These are phyloP conservation scores for Seira musarum DNA, from an alignment of 2,888 invertebrate genomes.

Conservation along the genomic window DNA sequence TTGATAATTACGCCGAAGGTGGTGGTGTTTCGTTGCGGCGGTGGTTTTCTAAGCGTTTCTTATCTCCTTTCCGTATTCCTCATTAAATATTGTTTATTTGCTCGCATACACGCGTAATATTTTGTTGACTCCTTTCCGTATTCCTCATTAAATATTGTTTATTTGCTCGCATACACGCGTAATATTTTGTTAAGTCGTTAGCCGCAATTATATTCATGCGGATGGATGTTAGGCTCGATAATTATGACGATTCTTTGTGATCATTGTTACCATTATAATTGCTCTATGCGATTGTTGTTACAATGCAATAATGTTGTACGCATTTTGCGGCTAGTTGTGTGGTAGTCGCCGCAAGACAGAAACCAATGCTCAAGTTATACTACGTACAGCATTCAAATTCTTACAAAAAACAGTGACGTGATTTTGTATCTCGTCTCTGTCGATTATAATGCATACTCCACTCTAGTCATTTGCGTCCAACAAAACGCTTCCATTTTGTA, in stretches of 20 bases:
- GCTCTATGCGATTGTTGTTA: background rate
- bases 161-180: background rate
- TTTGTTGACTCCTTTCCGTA: background rate
- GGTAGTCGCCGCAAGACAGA: background rate
- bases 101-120: too few relatives aligned
- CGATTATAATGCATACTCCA: background rate
- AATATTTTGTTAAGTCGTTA: background rate
- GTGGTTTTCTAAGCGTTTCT: background rate
- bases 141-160: background rate
- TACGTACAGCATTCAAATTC: background rate
- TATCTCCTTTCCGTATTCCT: background rate
- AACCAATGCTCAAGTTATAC: background rate
- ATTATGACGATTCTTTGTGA: background rate
- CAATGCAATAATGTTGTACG: too few relatives aligned
- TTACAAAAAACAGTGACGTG: background rate
- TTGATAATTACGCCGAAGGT: background rate
- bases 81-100: background rate
- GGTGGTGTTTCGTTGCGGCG: background rate
- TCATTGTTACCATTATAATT: background rate
- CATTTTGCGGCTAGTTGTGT: background rate
- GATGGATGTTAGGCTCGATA: background rate
- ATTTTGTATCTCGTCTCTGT: background rate
- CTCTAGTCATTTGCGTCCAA: too few relatives aligned
- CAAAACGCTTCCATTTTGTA: background rate
- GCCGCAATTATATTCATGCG: background rate